These are phyloP conservation scores for Pristis pectinata DNA, from an alignment of 2,797 vertebrate genomes.

Conservation along the genomic window DNA sequence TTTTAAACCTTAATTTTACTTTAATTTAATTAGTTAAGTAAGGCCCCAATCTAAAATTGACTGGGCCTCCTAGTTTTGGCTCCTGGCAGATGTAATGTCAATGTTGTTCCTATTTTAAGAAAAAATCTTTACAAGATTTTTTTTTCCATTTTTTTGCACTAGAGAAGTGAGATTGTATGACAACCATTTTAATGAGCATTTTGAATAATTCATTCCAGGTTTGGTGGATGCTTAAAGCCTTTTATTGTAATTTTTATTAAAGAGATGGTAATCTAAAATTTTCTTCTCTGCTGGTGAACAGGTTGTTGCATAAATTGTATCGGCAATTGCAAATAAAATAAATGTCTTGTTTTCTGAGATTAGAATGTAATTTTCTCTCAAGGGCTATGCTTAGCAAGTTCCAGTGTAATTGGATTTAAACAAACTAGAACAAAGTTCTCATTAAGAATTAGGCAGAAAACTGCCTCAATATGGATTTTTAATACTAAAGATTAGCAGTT, in stretches of 20 bases:
- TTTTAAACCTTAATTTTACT: neutral
- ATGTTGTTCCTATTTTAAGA: neutral
- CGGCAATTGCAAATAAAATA: neutral
- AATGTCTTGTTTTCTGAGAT: neutral
- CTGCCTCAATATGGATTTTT: neutral
- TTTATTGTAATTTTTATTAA: neutral
- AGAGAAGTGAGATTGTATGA: neutral
- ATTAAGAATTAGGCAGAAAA: neutral
- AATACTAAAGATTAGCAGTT: neutral
- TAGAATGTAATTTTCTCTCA: neutral
- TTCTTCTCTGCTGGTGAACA: neutral
- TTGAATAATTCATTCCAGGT: neutral
- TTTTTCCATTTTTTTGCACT: neutral
- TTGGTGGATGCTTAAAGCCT: neutral
- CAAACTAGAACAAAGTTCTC: neutral
- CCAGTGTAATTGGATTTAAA: neutral
- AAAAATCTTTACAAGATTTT: neutral
- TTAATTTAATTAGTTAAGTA: neutral
- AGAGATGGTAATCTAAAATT: neutral
- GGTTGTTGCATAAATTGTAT: neutral
- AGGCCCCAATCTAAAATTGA: neutral
- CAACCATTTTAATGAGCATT: neutral
- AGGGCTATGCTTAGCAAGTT: neutral
- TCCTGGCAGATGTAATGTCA: neutral
- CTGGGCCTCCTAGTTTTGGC: neutral